Conservation (phyloP, 1,140 invertebrate species). For the Drosophila persimilis region DNA sequence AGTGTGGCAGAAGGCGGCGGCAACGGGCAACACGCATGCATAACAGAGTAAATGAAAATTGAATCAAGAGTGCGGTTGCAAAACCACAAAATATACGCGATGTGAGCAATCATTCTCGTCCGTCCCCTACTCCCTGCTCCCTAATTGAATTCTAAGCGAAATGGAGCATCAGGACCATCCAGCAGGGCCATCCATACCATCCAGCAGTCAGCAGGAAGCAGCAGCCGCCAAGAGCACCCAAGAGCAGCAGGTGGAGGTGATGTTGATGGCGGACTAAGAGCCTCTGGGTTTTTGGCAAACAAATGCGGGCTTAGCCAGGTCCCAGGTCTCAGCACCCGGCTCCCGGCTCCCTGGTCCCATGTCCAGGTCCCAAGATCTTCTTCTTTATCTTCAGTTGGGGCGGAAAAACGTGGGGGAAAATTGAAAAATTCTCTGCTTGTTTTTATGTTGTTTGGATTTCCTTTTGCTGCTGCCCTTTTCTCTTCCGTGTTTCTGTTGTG, state of each 20-base stretch:
- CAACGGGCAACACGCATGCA: conserved; percentile 46
- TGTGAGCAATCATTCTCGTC: conserved; percentile 20
- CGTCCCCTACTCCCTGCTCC: not conserved
- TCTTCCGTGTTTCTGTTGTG: conserved; percentile 46
- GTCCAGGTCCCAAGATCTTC: conserved; percentile 51
- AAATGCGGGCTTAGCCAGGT: conserved; percentile 53
- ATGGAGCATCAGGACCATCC: conserved; percentile 20
- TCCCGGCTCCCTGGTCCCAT: conserved; percentile 3
- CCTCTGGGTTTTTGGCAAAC: conserved; percentile 56
- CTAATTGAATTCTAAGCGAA: conserved; percentile 68
- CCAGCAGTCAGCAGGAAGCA: not conserved
- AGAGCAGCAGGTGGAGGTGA: conserved; percentile 24
- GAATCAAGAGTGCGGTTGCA: conserved; percentile 56
- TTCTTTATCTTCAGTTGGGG: conserved; percentile 16
- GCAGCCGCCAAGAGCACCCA: conserved; percentile 16
- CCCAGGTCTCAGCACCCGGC: conserved; percentile 12
- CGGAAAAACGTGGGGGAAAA: conserved; percentile 30
- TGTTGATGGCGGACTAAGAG: conserved; percentile 36
- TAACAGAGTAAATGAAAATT: conserved; percentile 62
- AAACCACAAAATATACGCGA: conserved; percentile 57
- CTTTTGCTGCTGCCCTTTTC: conserved; percentile 24
- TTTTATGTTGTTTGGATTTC: conserved; percentile 42
- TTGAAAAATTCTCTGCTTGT: conserved; percentile 55
- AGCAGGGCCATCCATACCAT: no score
- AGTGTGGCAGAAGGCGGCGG: not conserved